phyloP scores from a whole-genome alignment of 2,888 invertebrate genomes.

The Dicyrtoma fusca region DNA sequence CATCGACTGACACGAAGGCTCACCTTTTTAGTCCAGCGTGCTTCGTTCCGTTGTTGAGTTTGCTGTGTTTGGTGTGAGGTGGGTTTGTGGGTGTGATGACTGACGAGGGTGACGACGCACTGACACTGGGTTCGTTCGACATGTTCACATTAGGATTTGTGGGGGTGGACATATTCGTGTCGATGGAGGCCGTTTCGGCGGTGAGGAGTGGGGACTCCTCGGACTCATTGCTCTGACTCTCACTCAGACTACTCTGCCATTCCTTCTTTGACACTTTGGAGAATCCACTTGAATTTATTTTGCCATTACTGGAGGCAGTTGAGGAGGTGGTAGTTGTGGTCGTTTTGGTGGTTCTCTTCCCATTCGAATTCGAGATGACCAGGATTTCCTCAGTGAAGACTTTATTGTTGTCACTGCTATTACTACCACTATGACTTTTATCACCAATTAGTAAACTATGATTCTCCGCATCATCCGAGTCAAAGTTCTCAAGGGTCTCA shows the following conservation, averaged over 20 bases:
- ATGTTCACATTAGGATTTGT: constrained; percentile 41
- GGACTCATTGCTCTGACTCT: not conserved
- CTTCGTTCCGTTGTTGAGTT: constrained; percentile 53
- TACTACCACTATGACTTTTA: not conserved
- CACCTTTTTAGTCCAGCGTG: constrained; percentile 55
- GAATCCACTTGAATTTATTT: not conserved
- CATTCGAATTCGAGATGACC: constrained; percentile 42
- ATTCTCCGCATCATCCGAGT: constrained; percentile 9
- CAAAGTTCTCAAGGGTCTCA: no score
- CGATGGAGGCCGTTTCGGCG: constrained; percentile 18
- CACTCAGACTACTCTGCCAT: not conserved
- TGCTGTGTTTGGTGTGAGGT: constrained; percentile 43
- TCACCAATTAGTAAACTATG: not conserved
- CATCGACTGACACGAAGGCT: no score
- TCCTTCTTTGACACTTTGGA: constrained; percentile 32
- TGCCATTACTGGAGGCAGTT: no score
- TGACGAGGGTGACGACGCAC: not conserved
- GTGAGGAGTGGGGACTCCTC: constrained; percentile 46
- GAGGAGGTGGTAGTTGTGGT: constrained; percentile 40
- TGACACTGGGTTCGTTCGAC: constrained; percentile 44
- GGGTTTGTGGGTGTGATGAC: not conserved
- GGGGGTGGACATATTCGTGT: constrained; percentile 29
- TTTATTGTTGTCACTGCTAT: constrained; percentile 24
- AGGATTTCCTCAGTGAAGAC: constrained; percentile 52
- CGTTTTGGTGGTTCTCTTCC: constrained; percentile 32